Percentiles rank a stretch among this genome's conserved stretches.
Evolutionary conservation across 2,797 vertebrate genomes (phyloP).

Genomic region (Pantherophis alleghaniensis): DNA sequence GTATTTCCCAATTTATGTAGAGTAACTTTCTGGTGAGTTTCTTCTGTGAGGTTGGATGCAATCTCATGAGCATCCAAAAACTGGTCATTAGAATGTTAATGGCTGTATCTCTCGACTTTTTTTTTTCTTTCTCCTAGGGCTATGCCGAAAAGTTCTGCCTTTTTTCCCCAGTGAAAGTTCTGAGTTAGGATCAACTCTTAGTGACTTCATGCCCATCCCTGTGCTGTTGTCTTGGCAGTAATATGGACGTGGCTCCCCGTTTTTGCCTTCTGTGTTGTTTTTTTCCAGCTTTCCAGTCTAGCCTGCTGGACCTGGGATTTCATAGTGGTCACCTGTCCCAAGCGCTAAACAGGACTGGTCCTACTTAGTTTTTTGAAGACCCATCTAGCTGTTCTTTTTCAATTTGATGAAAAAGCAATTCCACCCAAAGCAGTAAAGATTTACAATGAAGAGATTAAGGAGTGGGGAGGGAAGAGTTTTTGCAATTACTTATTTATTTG

Average conservation of each 20-base stretch:
- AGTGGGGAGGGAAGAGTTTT: not conserved
- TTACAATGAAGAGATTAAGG: not conserved
- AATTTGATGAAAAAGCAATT: not conserved
- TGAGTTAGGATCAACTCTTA: not conserved
- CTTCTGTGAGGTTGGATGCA: no score
- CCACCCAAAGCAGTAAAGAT: not conserved
- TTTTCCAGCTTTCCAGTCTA: not conserved
- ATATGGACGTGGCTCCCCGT: not conserved
- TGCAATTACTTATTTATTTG: not conserved
- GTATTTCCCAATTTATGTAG: not conserved
- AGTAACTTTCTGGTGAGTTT: not conserved
- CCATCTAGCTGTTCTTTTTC: not conserved
- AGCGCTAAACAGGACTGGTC: not conserved
- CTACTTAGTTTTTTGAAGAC: not conserved
- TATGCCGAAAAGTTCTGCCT: not conserved
- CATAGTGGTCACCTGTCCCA: not conserved
- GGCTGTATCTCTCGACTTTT: not conserved
- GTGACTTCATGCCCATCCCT: not conserved
- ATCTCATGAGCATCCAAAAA: not conserved
- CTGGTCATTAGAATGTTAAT: not conserved
- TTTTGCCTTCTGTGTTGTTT: not conserved
- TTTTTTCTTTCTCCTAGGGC: not conserved
- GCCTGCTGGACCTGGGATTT: not conserved
- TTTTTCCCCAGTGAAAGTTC: not conserved
- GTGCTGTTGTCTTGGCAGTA: not conserved